Conservation (phyloP, 2,888 invertebrate species). For the Ochlodes sylvanus region DNA sequence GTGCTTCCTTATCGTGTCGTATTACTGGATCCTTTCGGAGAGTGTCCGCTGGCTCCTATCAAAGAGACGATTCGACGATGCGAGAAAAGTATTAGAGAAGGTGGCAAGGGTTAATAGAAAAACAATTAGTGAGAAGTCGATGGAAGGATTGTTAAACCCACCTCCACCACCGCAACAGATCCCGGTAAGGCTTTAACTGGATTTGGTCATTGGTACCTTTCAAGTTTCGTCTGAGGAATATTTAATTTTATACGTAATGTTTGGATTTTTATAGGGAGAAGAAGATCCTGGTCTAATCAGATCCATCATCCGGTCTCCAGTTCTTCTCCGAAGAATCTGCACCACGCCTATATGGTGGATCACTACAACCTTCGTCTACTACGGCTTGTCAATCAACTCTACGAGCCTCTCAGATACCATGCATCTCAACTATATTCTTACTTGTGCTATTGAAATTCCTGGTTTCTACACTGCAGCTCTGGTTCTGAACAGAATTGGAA, state of each 20-base stretch:
- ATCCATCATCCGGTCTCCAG: conserved; percentile 75
- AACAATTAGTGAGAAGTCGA: conserved; percentile 79
- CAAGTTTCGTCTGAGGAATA: background rate
- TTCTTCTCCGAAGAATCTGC: conserved; percentile 82
- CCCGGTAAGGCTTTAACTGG: background rate
- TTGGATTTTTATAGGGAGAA: background rate
- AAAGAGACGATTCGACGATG: conserved; percentile 86
- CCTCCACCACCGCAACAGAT: conserved; percentile 52
- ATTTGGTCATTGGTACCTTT: background rate
- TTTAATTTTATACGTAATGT: background rate
- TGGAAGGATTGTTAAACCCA: conserved; percentile 69
- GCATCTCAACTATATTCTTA: conserved; percentile 89
- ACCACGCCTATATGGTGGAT: conserved; percentile 92
- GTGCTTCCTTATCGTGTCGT: conserved; percentile 86
- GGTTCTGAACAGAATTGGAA: conserved; percentile 86
- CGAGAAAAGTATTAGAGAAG: conserved; percentile 84
- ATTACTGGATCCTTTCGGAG: conserved; percentile 88
- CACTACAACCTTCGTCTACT: conserved; percentile 91
- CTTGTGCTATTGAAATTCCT: conserved; percentile 88
- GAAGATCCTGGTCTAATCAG: conserved; percentile 50
- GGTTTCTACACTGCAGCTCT: conserved; percentile 87
- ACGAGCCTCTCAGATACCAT: conserved; percentile 89
- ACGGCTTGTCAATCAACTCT: conserved; percentile 91
- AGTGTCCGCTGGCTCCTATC: conserved; percentile 92
- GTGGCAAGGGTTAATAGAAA: conserved; percentile 87